phyloP scores from a whole-genome alignment of 1,140 invertebrate species.

The Acyrthosiphon pisum region DNA sequence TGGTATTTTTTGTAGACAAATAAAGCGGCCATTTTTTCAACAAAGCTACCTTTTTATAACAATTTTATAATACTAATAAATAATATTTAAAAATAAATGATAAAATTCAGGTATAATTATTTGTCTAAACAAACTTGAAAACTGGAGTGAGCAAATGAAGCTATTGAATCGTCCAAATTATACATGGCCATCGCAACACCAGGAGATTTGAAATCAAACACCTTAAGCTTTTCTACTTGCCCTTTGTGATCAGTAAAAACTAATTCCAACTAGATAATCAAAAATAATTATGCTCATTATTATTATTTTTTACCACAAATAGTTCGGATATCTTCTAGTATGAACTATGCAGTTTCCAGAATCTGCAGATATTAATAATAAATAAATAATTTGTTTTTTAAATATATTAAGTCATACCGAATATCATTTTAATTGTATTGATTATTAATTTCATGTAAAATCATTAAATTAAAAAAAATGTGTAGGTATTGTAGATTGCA shows the following conservation, averaged over 20 bases:
- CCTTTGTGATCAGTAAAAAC: conserved; percentile 72
- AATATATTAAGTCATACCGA: neutral
- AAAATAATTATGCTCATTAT: neutral
- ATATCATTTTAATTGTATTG: neutral
- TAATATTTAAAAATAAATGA: neutral
- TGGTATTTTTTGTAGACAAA: conserved; percentile 91
- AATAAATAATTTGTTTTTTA: neutral
- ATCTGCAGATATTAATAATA: neutral
- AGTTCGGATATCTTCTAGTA: neutral
- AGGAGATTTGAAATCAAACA: conserved; percentile 67
- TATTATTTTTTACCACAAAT: neutral
- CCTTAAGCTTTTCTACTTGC: conserved; percentile 63
- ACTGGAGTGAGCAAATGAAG: conserved; percentile 83
- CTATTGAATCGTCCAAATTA: conserved; percentile 87
- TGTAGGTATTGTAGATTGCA: too few species aligned
- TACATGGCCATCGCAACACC: conserved; percentile 88
- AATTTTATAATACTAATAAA: conserved; percentile 34
- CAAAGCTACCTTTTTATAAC: conserved; percentile 71
- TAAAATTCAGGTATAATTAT: neutral
- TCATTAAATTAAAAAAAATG: too few species aligned
- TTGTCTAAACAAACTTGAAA: conserved; percentile 69
- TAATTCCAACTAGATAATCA: conserved; percentile 69
- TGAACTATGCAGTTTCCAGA: neutral
- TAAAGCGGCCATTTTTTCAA: conserved; percentile 84
- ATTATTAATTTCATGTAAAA: neutral